Evolutionary conservation across 2,797 vertebrate genomes (phyloP), one percentile per base, ranked within the genome.

Genomic region (Pelobates cultripes): DNA sequence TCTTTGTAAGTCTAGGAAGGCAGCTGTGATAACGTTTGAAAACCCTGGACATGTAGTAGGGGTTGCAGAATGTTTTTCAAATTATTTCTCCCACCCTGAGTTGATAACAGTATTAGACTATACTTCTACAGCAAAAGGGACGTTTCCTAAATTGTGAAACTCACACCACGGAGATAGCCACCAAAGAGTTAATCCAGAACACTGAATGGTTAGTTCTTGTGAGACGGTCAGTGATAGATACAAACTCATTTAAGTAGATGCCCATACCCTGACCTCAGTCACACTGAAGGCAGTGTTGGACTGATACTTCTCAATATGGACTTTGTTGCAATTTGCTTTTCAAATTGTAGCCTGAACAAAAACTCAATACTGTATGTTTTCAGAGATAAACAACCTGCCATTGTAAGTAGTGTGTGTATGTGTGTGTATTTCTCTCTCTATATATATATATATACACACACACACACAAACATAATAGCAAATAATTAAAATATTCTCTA

Each of bases 401-500:
- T 51, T 51, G 47, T 28, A 28, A 28, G 28, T 28, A 28, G 28
- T 28, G 28, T 28, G 28, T 28, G 28, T 28, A 28, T 28, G 28
- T 28, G 28, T 28, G n/a, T n/a, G n/a, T n/a, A n/a, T n/a, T n/a
- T n/a, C n/a, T n/a, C n/a, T n/a, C n/a, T n/a, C n/a, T n/a, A n/a
- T n/a, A 28, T 28, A 28, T 28, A 28, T 28, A 28, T 28, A 28
- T 28, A 28, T 28, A 28, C 2, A 28, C 2, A 28, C 2, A 28
- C 2, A 28, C 28, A 28, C 28, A 28, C 28, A 28, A 28, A 28
- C 28, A 28, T 28, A 28, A 28, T 28, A 28, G 28, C 78, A 78
- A 89, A 80, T 90, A 86, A 80, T 85, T 90, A 87, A 87, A 87
- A 82, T 87, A 88, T n/a, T n/a, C n/a, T n/a, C n/a, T n/a, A n/a